Evolutionary conservation across 2,797 vertebrate genomes (phyloP), one percentile per base, ranked within the genome.

Genomic region (Argya squamiceps): DNA sequence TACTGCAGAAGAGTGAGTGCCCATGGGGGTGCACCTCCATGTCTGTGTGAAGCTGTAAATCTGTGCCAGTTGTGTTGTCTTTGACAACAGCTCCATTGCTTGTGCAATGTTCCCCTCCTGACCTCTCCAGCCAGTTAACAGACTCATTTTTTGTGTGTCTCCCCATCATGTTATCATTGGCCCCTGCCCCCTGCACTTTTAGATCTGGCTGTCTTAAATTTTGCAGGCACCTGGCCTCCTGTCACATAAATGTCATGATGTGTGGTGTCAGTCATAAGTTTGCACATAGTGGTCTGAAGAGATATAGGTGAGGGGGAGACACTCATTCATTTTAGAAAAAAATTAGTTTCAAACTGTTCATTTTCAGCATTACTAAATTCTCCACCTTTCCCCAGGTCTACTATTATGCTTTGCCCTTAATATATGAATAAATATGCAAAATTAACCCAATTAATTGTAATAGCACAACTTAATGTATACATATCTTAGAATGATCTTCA

Each of bases 21-120:
- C 23, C 11, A 0, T 65, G 55, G 62, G 41, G 27, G 73, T 91
- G 30, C 6, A 36, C 15, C 32, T 82, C 0, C 0, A 0, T 34
- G 6, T 43, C 27, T 89, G 1, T 19, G 11, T 47, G 77, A 78
- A 81, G 70, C 39, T 82, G 39, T 84, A 78, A 62, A 24, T 68
- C 12, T 80, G 1, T 56, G 0, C 16, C 30, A 84, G 10, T 73
- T 58, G 29, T 47, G 49, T 58, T 62, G 17, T 47, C 65, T 73
- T 76, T 39, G 41, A 4, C 32, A 55, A 21, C 56, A 89, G 16
- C 63, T 70, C 19, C 8, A 4, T 27, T 70, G 11, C 26, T 23
- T 44, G 12, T 59, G 27, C 37, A 22, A 23, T 75, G n/a, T 30
- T 89, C 32, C 27, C 27, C 34, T 89, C 15, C 19, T 67, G 36